Evolutionary conservation across 2,888 invertebrate genomes (phyloP), one percentile per base, ranked within the genome.

Genomic region (Eulithis testata): DNA sequence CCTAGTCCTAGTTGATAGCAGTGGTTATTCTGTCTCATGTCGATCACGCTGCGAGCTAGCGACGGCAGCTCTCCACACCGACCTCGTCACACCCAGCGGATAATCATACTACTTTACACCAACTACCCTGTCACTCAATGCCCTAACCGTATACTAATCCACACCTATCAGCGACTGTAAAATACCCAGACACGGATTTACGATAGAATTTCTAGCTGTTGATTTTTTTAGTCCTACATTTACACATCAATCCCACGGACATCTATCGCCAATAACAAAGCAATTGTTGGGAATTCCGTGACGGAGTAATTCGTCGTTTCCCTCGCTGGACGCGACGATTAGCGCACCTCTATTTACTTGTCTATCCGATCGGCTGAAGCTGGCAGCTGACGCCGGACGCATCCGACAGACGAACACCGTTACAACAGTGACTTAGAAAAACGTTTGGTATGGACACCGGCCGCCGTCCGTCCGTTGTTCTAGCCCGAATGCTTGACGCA

Each of bases 271-370:
- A 78, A 86, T 82, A 87, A 89, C 90, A 90, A 90, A 87, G 88
- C 90, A 87, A 91, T 90, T 83, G 91, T 83, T 90, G 85, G 87
- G 80, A 84, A 80, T 79, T 79, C 80, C 81, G 89, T 91, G 91
- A 92, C 90, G 84, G 78, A 83, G 90, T 93, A 93, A 92, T 92
- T 90, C 91, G 87, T 87, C 85, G 90, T 93, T 93, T 92, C 92
- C 92, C 90, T 89, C 85, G 76, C 85, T 85, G 81, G 87, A 86
- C 85, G 88, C 90, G 91, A 91, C 92, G 91, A 92, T 93, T 93
- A 92, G 87, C 83, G 84, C 77, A 84, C 85, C 88, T 89, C 92
- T 90, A 93, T 93, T 93, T 93, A 91, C 86, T 91, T 92, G 92
- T 93, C 92, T 85, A 85, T 90, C 90, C 79, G 79, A 77, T 79